phyloP scores from a whole-genome alignment of 1,140 invertebrate species.

The Bombus superbus region DNA sequence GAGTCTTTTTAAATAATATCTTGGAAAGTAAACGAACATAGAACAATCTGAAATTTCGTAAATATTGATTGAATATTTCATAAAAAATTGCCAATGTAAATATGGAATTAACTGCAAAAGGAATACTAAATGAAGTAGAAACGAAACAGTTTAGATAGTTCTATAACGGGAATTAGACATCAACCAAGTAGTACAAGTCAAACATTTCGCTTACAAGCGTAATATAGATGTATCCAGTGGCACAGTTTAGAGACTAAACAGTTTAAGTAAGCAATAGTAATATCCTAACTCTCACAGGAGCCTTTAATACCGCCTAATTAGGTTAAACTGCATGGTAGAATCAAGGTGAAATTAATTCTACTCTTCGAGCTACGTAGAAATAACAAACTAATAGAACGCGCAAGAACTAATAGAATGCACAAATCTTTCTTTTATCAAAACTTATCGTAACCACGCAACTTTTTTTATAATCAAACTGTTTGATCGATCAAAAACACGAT shows the following conservation, averaged over 20 bases:
- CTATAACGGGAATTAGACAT: too few relatives aligned
- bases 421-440: not conserved
- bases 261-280: not conserved
- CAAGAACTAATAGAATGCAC: not conserved
- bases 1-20: too few relatives aligned
- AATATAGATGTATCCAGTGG: not conserved
- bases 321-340: not conserved
- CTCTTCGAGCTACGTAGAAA: not conserved
- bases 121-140: not conserved
- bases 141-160: not conserved
- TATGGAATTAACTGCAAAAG: not conserved
- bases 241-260: slow-evolving; percentile 6
- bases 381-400: not conserved
- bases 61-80: not conserved
- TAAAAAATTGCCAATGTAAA: not conserved
- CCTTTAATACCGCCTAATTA: not conserved
- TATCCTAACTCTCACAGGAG: not conserved
- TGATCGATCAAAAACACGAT: too few relatives aligned
- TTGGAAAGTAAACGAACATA: too few relatives aligned
- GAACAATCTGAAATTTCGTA: too few relatives aligned
- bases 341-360: not conserved
- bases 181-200: not conserved
- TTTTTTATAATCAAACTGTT: too few relatives aligned
- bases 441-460: not conserved
- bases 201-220: not conserved